A percentile compares a stretch with the other conserved stretches of the same genome.
phyloP scores from a whole-genome alignment of 1,140 invertebrate genomes.

The Heliconius hewitsoni region DNA sequence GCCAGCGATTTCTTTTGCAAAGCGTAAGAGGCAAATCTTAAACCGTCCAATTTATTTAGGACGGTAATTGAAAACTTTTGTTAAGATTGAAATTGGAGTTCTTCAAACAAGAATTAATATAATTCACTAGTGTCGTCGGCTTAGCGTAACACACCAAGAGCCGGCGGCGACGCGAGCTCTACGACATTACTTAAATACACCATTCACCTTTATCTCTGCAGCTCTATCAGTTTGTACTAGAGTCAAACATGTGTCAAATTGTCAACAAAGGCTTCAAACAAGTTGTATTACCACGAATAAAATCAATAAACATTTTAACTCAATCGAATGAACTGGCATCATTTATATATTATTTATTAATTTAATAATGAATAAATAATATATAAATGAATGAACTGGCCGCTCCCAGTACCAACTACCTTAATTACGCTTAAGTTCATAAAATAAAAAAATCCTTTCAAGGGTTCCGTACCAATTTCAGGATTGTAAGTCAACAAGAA shows the following conservation, averaged over 20 bases:
- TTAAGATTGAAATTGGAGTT: not conserved
- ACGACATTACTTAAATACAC: not conserved
- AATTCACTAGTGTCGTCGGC: not conserved
- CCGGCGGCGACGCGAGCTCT: not conserved
- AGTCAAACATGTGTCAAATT: not conserved
- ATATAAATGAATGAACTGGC: too few relatives aligned
- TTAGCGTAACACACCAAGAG: not conserved
- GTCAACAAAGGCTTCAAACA: not conserved
- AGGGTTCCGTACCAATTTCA: too few relatives aligned
- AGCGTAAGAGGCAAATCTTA: too few relatives aligned
- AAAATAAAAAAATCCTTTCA: too few relatives aligned
- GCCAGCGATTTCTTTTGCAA: too few relatives aligned
- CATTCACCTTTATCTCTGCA: not conserved
- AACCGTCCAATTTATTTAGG: not conserved
- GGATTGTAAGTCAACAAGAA: too few relatives aligned
- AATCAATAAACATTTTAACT: not conserved
- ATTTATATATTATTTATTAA: too few relatives aligned
- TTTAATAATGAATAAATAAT: too few relatives aligned
- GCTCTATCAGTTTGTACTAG: not conserved
- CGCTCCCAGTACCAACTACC: too few relatives aligned
- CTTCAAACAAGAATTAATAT: not conserved
- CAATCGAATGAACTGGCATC: not conserved
- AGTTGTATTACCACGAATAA: not conserved
- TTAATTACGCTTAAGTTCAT: too few relatives aligned
- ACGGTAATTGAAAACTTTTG: not conserved